phyloP scores from a whole-genome alignment of 1,140 invertebrate genomes.

The Drosophila ananassae region DNA sequence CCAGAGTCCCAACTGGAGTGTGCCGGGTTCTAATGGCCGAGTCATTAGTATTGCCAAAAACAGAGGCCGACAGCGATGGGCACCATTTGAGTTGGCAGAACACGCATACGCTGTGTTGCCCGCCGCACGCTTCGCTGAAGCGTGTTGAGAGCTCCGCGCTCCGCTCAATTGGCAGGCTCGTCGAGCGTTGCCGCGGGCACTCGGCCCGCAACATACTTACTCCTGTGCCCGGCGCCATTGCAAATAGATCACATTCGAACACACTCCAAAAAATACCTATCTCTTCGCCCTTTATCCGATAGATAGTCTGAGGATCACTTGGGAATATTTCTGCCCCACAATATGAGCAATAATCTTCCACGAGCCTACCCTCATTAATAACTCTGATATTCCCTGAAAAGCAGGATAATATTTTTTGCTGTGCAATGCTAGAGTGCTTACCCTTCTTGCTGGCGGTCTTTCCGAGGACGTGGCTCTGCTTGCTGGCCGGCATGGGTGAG shows the following conservation, averaged over 20 bases:
- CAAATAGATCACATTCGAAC: constrained; percentile 7
- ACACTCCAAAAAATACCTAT: constrained; percentile 12
- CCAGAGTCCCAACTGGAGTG: constrained; percentile 43
- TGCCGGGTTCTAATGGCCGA: constrained; percentile 33
- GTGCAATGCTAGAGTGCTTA: constrained; percentile 30
- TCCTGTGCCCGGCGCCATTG: constrained; percentile 44
- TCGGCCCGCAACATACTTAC: constrained; percentile 9
- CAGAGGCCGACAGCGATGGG: constrained; percentile 10
- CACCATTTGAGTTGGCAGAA: constrained; percentile 69
- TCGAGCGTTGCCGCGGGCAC: constrained; percentile 56
- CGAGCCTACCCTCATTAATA: too few relatives aligned
- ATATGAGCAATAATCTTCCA: too few relatives aligned
- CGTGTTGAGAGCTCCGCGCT: constrained; percentile 71
- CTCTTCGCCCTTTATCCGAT: background rate
- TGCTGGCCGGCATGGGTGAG: constrained; percentile 60
- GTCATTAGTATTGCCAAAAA: constrained; percentile 47
- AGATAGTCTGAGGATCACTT: too few relatives aligned
- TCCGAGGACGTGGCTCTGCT: constrained; percentile 48
- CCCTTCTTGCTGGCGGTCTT: constrained; percentile 64
- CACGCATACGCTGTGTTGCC: constrained; percentile 70
- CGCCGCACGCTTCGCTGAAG: constrained; percentile 71
- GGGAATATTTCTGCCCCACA: too few relatives aligned
- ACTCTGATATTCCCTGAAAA: background rate
- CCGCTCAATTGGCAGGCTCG: constrained; percentile 73
- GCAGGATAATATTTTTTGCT: background rate